Percentiles rank a stretch among this genome's conserved stretches.
Conservation (phyloP, 2,797 vertebrate species). For the Ctenopoma multispine region DNA sequence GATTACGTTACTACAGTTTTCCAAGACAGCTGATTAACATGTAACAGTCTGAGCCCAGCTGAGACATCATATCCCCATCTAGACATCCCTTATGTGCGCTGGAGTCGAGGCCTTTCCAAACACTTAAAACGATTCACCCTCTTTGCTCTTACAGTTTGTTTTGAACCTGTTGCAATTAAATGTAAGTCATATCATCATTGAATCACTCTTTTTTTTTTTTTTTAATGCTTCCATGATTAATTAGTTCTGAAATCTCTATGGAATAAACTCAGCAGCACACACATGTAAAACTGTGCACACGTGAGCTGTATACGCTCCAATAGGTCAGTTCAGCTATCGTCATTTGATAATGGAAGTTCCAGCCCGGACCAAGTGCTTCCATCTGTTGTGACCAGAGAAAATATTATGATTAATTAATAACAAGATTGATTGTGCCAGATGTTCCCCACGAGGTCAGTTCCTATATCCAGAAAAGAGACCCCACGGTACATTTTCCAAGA, state of each 20-base stretch:
- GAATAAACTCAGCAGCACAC: conserved; percentile 18
- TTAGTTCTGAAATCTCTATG: conserved; percentile 36
- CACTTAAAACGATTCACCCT: conserved; percentile 30
- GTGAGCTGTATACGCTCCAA: conserved; percentile 13
- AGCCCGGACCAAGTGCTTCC: conserved; percentile 61
- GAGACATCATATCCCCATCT: too few relatives aligned
- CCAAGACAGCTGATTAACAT: conserved; percentile 28
- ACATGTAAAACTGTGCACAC: conserved; percentile 14
- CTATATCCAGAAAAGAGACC: conserved; percentile 59
- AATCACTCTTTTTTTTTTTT: conserved; percentile 21
- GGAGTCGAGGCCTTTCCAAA: not conserved
- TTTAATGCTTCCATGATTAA: conserved; percentile 32
- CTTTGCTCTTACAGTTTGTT: conserved; percentile 28
- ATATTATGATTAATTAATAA: conserved; percentile 80
- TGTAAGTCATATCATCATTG: conserved; percentile 34
- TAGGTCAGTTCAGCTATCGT: conserved; percentile 51
- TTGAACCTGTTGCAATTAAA: conserved; percentile 41
- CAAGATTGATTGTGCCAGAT: conserved; percentile 78
- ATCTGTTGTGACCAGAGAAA: conserved; percentile 72
- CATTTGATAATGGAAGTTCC: conserved; percentile 73
- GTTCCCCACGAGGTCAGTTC: conserved; percentile 59
- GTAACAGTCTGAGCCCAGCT: conserved; percentile 2
- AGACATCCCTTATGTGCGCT: too few relatives aligned
- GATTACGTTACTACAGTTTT: conserved; percentile 34
- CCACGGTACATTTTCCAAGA: conserved; percentile 58